Evolutionary conservation across 2,888 invertebrate genomes (phyloP).

Genomic region (Amaurobius ferox): DNA sequence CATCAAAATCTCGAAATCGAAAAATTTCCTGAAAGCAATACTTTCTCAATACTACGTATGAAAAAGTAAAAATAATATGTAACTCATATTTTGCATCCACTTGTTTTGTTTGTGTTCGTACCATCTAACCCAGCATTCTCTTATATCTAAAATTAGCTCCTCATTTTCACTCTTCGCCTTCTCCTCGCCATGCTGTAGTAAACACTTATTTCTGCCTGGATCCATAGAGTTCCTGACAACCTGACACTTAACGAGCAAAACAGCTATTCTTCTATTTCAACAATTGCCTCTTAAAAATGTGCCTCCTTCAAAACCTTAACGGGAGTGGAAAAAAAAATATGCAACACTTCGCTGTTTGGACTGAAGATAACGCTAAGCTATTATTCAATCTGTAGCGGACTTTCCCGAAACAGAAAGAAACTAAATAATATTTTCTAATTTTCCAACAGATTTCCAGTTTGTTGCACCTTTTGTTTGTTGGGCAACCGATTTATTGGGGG

Average conservation of each 20-base stretch:
- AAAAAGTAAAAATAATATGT: no score
- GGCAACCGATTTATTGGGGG: constrained; percentile 61
- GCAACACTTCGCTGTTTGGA: constrained; percentile 33
- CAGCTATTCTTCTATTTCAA: constrained; percentile 14
- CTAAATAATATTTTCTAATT: constrained; percentile 72
- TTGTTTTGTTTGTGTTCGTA: no score
- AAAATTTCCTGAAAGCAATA: no score
- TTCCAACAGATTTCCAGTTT: constrained; percentile 71
- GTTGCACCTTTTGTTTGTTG: constrained; percentile 67
- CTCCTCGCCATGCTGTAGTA: neutral
- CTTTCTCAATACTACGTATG: no score
- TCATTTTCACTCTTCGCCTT: neutral
- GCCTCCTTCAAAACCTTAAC: no score
- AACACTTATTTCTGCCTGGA: neutral
- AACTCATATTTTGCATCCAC: no score
- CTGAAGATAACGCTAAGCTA: constrained; percentile 43
- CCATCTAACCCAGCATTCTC: no score
- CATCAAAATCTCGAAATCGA: no score
- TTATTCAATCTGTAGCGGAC: constrained; percentile 64
- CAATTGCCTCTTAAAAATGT: constrained; percentile 12
- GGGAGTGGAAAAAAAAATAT: constrained; percentile 7
- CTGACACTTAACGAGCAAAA: constrained; percentile 18
- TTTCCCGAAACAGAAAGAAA: constrained; percentile 46
- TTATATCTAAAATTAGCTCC: neutral
- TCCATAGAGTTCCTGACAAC: constrained; percentile 2